Evolutionary conservation across 2,888 invertebrate species (phyloP), one percentile per base, ranked within the genome.

Genomic region (Spodoptera littoralis): DNA sequence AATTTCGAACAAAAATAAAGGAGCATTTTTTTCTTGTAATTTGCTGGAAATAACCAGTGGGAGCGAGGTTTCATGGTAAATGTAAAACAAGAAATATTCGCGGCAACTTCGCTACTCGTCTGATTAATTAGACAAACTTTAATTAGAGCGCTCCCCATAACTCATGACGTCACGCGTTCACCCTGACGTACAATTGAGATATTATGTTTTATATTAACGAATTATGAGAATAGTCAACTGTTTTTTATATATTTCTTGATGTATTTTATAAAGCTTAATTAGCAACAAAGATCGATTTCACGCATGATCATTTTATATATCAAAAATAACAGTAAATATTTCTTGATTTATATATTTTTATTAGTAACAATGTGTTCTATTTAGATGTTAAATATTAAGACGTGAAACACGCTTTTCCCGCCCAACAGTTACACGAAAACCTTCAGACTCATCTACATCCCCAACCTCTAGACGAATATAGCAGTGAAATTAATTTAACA

Each of bases 101-200:
- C 71, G 41, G 65, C 70, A 60, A 75, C 66, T 79, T 74, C 74
- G 55, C 77, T 63, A 70, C 65, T 65, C 76, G 74, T 57, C 81
- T 87, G 88, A 89, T 88, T 87, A 89, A 88, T 89, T 87, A 88
- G 79, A 80, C 82, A 80, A 88, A 89, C 81, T 90, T 90, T 88
- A 88, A 89, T 89, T 88, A 89, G 84, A 80, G 81, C 79, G 69
- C 73, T 65, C 69, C 66, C 81, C 82, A 82, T 86, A 82, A 84
- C 81, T 86, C 83, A 81, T 67, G 70, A 73, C 81, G 84, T 83
- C 83, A 86, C 75, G 70, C 68, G 77, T 80, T 54, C 24, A 71
- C 51, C 73, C 64, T 73, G 75, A 79, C 77, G 76, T 66, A 60
- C 27, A 60, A 65, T 61, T 69, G 69, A 73, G 58, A 69, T 70